These are phyloP conservation scores for Cuculus canorus DNA, from an alignment of 2,797 vertebrate species.

Conservation along the genomic window DNA sequence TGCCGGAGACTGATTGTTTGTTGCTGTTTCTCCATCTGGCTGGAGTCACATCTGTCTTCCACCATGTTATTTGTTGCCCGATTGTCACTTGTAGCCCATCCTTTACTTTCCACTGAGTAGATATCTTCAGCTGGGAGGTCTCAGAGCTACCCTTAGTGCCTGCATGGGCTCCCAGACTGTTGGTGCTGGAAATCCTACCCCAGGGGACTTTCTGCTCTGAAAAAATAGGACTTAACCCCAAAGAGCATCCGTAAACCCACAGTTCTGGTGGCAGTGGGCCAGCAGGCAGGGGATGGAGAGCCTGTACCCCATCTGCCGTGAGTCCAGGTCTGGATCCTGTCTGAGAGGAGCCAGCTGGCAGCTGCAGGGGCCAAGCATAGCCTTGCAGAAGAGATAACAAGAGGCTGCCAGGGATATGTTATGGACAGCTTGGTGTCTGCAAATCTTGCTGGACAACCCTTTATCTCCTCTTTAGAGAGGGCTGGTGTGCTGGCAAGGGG, in stretches of 20 bases:
- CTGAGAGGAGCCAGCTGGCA: background rate
- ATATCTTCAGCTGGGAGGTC: background rate
- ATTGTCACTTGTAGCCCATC: background rate
- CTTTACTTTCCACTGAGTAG: background rate
- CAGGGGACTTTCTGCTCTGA: background rate
- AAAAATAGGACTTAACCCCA: background rate
- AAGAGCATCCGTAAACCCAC: background rate
- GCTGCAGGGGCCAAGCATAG: background rate
- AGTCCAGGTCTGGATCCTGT: background rate
- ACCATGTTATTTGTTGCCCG: background rate
- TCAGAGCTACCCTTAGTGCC: background rate
- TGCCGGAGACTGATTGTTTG: slow-evolving; percentile 27
- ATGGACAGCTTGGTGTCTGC: background rate
- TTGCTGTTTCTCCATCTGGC: slow-evolving; percentile 56
- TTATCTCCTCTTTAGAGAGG: background rate
- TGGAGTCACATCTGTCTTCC: slow-evolving; percentile 4
- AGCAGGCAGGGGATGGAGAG: background rate
- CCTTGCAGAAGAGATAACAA: background rate
- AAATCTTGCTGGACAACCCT: background rate
- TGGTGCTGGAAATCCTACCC: background rate
- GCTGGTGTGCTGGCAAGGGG: background rate
- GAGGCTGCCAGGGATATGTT: background rate
- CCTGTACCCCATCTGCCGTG: accelerated
- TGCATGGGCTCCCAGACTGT: background rate
- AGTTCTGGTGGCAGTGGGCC: background rate